Base-by-base conservation (phyloP, 1,140 invertebrate genomes). In the Hesperophylax magnus region DNA sequence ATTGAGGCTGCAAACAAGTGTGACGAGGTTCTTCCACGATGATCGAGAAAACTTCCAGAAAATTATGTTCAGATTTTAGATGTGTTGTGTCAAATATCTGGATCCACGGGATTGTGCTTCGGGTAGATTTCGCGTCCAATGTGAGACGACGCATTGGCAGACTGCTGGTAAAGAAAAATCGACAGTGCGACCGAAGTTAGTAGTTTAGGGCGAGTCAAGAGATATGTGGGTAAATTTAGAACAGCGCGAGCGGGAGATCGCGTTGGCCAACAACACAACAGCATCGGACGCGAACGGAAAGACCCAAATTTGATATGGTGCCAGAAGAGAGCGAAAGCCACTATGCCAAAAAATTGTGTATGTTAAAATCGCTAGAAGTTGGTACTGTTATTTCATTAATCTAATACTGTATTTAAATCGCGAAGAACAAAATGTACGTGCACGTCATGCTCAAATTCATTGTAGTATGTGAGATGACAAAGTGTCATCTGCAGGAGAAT, bases 41-140 rank as follows among this genome's bases (percentile, higher is more conserved):
- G 34, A 34, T 34, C 34, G 7, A 34, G 7, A 34, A 27, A 34
- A 1, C 3, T 47, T 14, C 39, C 9, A 47, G 39, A 47, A 47
- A 11, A 47, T 39, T 39, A 6, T 39, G 34, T 39, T 39, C 9
- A 39, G 7, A 39, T 47, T 47, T 9, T 6, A 14, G 9, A 8
- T 47, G 39, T 47, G 1, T 11, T 47, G 39, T 14, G 9, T 47
- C 11, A 14, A 47, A 14, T 47, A 27, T 27, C 27, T 27, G 27
- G 5, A 5, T 27, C 22, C 11, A 1, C 60, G 8, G 60, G n/a
- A 22, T 39, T 5, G 24, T 27, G 47, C 27, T 74, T 74, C 72
- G 72, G 72, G 61, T 56, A 76, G 72, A 76, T 76, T 76, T 60
- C 72, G 72, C 72, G 72, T 76, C 72, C 72, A 76, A 76, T 76